Evolutionary conservation across 2,888 invertebrate species (phyloP), one percentile per base, ranked within the genome.

Genomic region (Ophonus ardosiacus): DNA sequence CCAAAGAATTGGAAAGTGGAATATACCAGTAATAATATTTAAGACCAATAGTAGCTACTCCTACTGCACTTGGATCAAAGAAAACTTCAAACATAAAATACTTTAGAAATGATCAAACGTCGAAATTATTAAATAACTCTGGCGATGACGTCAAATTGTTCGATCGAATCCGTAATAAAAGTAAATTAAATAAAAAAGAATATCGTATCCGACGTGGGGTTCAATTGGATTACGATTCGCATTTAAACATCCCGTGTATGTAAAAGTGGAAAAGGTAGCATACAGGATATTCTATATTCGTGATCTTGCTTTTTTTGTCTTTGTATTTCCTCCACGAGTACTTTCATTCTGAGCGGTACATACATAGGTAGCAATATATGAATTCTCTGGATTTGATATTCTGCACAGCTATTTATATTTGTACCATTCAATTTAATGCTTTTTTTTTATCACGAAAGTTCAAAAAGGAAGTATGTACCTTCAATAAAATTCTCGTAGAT

Each of bases 201-300:
- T 65, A 65, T 21, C 31, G 24, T n/a, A 65, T 5, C 18, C 7
- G 7, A 65, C 21, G n/a, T 59, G 15, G 31, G n/a, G 7, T 65
- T 31, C 65, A 65, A 65, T 65, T 65, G 65, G 65, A 65, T 65
- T 65, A 65, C 65, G 65, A 65, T 65, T 10, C 18, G 10, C 10
- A n/a, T 31, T 65, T 65, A 31, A 65, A 65, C 18, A 65, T 31
- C 3, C 18, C 18, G 65, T 8, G 1, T 65, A 21, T 24, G 31
- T 31, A 8, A 65, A 56, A 15, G 43, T 51, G 43, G 43, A 51
- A 51, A 31, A 51, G 43, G 43, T 51, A 51, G 10, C 43, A 13
- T 51, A 51, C 13, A 51, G 7, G 43, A 31, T 31, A 1, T 31
- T 31, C 31, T 31, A 1, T 31, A 31, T 5, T 5, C 31, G 31